Evolutionary conservation across 1,140 invertebrate genomes (phyloP).

Genomic region (Babylonia areolata): DNA sequence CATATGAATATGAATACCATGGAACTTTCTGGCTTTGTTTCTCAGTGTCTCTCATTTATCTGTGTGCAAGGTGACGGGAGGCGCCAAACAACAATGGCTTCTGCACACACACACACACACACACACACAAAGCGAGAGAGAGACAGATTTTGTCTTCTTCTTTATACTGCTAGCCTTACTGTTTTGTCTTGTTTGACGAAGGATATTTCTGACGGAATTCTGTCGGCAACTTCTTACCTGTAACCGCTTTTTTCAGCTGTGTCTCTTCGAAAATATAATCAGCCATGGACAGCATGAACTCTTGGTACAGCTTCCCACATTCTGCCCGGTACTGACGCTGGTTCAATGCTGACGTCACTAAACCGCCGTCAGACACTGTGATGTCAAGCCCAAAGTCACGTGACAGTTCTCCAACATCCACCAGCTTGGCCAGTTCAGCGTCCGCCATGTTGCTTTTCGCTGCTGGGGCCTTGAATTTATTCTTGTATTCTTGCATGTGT

Average conservation of each 20-base stretch:
- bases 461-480: not conserved
- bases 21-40: too few relatives aligned
- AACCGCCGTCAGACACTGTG: constrained; percentile 43
- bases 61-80: too few relatives aligned
- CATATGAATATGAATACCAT: too few relatives aligned
- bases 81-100: too few relatives aligned
- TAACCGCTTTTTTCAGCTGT: constrained; percentile 37
- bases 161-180: too few relatives aligned
- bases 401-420: constrained; percentile 32
- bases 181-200: too few relatives aligned
- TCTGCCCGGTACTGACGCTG: constrained; percentile 44
- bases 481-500: too few relatives aligned
- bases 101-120: too few relatives aligned
- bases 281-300: constrained; percentile 46
- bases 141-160: too few relatives aligned
- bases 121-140: too few relatives aligned
- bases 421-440: not conserved
- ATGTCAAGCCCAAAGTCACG: constrained; percentile 45
- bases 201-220: not conserved
- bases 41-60: too few relatives aligned
- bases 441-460: not conserved
- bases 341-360: constrained; percentile 43
- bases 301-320: constrained; percentile 41
- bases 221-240: constrained; percentile 13
- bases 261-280: constrained; percentile 45